These are phyloP conservation scores for Ectemnius lituratus DNA, from an alignment of 2,888 invertebrate species.

Conservation along the genomic window DNA sequence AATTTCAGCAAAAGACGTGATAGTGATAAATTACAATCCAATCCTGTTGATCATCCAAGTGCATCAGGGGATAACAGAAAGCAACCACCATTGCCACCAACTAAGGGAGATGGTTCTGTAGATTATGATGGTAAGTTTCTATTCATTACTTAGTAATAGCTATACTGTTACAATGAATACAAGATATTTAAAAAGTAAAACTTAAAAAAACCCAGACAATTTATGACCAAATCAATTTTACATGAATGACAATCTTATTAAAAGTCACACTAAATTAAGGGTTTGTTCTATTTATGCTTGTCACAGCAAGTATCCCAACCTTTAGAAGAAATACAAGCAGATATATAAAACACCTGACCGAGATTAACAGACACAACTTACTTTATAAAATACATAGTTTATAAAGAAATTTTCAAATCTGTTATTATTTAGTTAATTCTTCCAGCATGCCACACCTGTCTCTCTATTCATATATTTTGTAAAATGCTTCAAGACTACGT, in stretches of 20 bases:
- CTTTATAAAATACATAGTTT: background rate
- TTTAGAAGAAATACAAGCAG: too few species aligned
- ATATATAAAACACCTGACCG: background rate
- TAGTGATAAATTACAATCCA: slow-evolving; percentile 61
- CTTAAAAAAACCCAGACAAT: too few species aligned
- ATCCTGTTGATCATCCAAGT: slow-evolving; percentile 44
- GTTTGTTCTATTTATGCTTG: too few species aligned
- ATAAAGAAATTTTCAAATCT: background rate
- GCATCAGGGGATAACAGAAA: slow-evolving; percentile 67
- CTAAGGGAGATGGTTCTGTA: slow-evolving; percentile 85
- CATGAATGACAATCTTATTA: too few species aligned
- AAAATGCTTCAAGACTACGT: background rate
- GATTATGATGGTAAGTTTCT: slow-evolving; percentile 86
- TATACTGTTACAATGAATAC: too few species aligned
- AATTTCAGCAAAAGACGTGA: slow-evolving; percentile 68
- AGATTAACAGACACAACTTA: background rate
- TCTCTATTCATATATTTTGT: background rate
- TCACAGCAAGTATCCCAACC: too few species aligned
- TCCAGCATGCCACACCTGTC: background rate
- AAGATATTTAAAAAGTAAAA: too few species aligned
- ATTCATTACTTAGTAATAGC: background rate
- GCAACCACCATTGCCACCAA: slow-evolving; percentile 78
- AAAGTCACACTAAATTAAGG: too few species aligned
- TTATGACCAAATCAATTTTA: too few species aligned
- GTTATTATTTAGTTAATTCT: background rate